Percentiles rank a stretch among this genome's conserved stretches.
phyloP scores from a whole-genome alignment of 2,888 invertebrate genomes.

The Dryadula phaetusa region DNA sequence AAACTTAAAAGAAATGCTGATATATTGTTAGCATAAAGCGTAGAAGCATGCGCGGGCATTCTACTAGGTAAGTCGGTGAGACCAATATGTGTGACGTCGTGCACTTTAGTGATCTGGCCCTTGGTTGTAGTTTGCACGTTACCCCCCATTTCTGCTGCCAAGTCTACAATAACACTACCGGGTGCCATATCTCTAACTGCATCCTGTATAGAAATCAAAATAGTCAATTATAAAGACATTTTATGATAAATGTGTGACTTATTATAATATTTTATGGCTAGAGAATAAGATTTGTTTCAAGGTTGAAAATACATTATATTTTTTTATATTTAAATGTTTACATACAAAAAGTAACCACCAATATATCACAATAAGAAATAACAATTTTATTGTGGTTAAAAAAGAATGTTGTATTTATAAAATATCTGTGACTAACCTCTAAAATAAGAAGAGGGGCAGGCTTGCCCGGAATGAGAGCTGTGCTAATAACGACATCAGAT shows the following conservation, averaged over 20 bases:
- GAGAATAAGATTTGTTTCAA: too few species aligned
- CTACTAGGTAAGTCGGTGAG: slow-evolving; percentile 93
- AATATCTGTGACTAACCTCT: slow-evolving; percentile 81
- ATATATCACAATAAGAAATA: too few species aligned
- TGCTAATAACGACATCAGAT: slow-evolving; percentile 94
- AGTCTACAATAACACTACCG: slow-evolving; percentile 94
- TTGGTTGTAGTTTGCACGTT: slow-evolving; percentile 93
- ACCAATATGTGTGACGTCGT: slow-evolving; percentile 93
- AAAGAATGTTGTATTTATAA: neutral
- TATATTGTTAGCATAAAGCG: slow-evolving; percentile 95
- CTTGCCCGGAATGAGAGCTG: slow-evolving; percentile 95
- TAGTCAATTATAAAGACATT: too few species aligned
- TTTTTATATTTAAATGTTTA: too few species aligned
- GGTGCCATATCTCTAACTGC: slow-evolving; percentile 93
- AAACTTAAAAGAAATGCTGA: slow-evolving; percentile 93
- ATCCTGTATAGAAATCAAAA: slow-evolving; percentile 74
- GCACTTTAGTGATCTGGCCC: slow-evolving; percentile 89
- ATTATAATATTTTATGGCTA: too few species aligned
- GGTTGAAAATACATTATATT: too few species aligned
- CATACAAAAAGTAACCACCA: too few species aligned
- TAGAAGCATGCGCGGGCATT: slow-evolving; percentile 93
- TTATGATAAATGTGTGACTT: too few species aligned
- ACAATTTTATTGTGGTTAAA: too few species aligned
- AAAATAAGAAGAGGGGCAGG: slow-evolving; percentile 91
- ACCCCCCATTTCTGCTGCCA: slow-evolving; percentile 95